phyloP scores from a whole-genome alignment of 2,888 invertebrate species.

The Lycia hirtaria region DNA sequence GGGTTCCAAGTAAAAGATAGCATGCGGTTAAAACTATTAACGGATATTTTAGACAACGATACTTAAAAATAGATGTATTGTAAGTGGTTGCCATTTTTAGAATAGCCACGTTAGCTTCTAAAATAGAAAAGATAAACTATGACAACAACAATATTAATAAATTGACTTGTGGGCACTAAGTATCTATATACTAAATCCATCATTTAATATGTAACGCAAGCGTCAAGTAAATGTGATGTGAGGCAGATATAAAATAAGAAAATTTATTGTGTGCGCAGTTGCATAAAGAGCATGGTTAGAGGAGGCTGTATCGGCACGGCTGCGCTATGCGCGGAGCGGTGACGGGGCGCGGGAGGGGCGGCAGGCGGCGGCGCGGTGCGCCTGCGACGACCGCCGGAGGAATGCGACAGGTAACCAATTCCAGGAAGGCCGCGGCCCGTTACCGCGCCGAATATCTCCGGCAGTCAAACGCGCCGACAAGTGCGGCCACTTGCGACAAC shows the following conservation, averaged over 20 bases:
- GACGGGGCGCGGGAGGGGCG: conserved; percentile 44
- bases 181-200: no score
- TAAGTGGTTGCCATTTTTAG: no score
- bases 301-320: conserved; percentile 68
- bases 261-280: conserved; percentile 38
- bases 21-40: no score
- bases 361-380: conserved; percentile 46
- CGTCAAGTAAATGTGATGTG: not conserved
- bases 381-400: conserved; percentile 72
- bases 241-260: not conserved
- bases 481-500: conserved; percentile 84
- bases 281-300: conserved; percentile 59
- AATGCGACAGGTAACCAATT: conserved; percentile 85
- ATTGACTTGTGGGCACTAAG: no score
- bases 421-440: conserved; percentile 85
- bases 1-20: no score
- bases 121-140: no score
- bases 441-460: conserved; percentile 85
- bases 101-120: no score
- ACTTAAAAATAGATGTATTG: no score
- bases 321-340: conserved; percentile 57
- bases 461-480: conserved; percentile 84
- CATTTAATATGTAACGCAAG: no score
- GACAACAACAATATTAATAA: no score
- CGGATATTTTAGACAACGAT: no score